Base-by-base conservation (phyloP, 92 coral and sea anemone species). In the Parazoanthus swiftii region DNA sequence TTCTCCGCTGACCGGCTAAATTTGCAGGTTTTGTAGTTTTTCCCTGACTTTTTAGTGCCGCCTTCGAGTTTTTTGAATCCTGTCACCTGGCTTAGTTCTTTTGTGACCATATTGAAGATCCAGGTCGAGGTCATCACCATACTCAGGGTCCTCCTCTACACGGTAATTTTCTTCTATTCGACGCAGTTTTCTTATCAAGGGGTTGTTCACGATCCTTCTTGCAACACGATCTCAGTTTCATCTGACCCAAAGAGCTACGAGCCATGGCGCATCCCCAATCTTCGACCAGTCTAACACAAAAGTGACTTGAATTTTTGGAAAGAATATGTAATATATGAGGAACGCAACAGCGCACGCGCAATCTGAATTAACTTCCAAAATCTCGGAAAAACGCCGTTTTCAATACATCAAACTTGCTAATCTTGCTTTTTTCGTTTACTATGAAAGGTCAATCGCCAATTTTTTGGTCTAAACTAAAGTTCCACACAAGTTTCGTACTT, bases 141-240 rank as follows among this genome's bases (percentile, higher is more conserved):
- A 72, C 43, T 26, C 76, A 11, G 33, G 76, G n/a, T 20, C 36
- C 33, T 72, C 76, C 4, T 72, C 76, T 38, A 26, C 39, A 3
- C 37, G 42, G 16, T 29, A 72, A 26, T 14, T 72, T 26, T 33
- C 76, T 26, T 72, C 33, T 26, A 33, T 18, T 25, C 42, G 76
- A 5, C 76, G 76, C 76, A 72, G 39, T 72, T 29, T 72, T 72
- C 76, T 11, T 72, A 72, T 25, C 76, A 72, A 72, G 18, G 76
- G 76, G 37, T 72, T 72, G 76, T 72, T 72, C 18, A 72, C 38
- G 76, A 72, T 26, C 42, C 76, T 38, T 72, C 76, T 72, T 72
- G 23, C 39, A 72, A 72, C 33, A 14, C 76, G 39, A 72, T 72
- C 42, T 39, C 33, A 29, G 33, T 71, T 72, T 72, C 4, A 72